Evolutionary conservation across 2,888 invertebrate species (phyloP), one percentile per base, ranked within the genome.

Genomic region (Cephus rjabovi): DNA sequence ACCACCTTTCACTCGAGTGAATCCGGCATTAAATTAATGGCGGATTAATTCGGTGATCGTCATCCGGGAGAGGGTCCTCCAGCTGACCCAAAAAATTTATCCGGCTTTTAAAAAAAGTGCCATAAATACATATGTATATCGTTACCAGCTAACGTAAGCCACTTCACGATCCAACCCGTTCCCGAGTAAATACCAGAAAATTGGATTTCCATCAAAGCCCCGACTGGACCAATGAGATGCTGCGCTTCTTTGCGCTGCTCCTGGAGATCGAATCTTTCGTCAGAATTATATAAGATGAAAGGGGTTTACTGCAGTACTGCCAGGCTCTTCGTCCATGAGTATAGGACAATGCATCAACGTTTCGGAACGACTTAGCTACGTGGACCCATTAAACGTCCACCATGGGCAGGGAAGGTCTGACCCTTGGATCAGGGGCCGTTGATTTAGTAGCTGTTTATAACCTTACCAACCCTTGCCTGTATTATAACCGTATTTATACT

Each of bases 401-500:
- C 15, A 34, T 34, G 71, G 33, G 12, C 71, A 56, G 56, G 56
- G 56, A 56, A 56, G 56, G 56, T 31, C 71, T 77, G 77, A 81
- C 79, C 82, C 79, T 80, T 77, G 79, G 81, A 76, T 56, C 79
- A 69, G 81, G 86, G 84, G 86, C 78, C 77, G 83, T 84, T 91
- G 90, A 91, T 91, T 90, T 90, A 91, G 86, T 88, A 86, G 87
- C 89, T 90, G 90, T 90, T 91, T 90, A 90, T 89, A 86, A 84
- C 89, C 89, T 87, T 85, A 84, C 84, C 81, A 83, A 85, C 83
- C 87, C 89, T 88, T 84, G 85, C 83, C 85, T 85, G 87, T 83
- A 89, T 91, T 91, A 91, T 89, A 90, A 90, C 87, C 89, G 87
- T 91, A 91, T 91, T 91, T 90, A 90, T 89, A 88, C 89, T 90